Conservation (phyloP, 30 jellyfish, hydroid and myxozoan genomes). For the Morbakka virulenta region DNA sequence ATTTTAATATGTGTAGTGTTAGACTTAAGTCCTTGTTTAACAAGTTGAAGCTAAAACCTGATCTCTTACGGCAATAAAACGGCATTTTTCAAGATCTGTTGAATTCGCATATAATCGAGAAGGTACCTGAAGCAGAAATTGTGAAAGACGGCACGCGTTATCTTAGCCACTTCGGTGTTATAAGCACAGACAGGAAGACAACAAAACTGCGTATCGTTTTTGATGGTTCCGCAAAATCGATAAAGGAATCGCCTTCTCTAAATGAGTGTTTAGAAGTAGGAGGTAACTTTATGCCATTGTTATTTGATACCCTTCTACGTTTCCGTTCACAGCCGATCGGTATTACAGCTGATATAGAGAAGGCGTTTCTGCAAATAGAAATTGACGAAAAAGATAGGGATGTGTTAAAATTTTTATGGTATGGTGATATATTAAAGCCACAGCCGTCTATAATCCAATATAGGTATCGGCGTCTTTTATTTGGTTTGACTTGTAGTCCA, state of each 20-base stretch:
- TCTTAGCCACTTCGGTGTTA: neutral
- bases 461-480: conserved; percentile 9
- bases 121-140: no score
- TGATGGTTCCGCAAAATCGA: neutral
- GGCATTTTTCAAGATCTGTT: no score
- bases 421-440: neutral
- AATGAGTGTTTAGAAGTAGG: neutral
- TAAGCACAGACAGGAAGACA: neutral
- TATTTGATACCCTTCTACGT: conserved; percentile 5
- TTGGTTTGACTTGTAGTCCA: conserved; percentile 31
- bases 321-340: conserved; percentile 8
- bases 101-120: no score
- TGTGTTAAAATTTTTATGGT: conserved; percentile 34
- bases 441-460: conserved; percentile 8
- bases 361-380: conserved; percentile 20
- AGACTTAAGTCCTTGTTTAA: no score
- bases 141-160: no score
- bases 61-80: no score
- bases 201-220: neutral
- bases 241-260: neutral
- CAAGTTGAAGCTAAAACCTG: no score
- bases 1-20: no score
- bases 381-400: conserved; percentile 10
- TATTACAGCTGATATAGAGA: conserved; percentile 24
- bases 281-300: conserved; percentile 3